These are phyloP conservation scores for Drosophila kambysellisi DNA, from an alignment of 2,888 invertebrate genomes.

Conservation along the genomic window DNA sequence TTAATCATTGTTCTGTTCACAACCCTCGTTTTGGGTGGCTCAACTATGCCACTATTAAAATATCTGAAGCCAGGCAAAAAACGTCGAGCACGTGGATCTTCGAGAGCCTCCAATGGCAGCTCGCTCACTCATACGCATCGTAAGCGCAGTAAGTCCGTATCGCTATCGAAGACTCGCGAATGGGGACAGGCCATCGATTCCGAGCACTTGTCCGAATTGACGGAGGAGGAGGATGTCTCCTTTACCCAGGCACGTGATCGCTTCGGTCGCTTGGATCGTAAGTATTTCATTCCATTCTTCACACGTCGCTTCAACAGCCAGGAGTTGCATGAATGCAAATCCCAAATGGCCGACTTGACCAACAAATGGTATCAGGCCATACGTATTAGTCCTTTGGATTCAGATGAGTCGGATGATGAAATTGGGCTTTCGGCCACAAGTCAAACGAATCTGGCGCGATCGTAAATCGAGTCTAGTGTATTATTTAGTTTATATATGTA, in stretches of 20 bases:
- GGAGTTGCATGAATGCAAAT: slow-evolving; percentile 98
- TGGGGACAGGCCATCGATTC: slow-evolving; percentile 98
- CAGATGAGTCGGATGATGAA: slow-evolving; percentile 90
- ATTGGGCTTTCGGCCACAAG: slow-evolving; percentile 81
- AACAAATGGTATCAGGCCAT: slow-evolving; percentile 99
- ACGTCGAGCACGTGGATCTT: slow-evolving; percentile 72
- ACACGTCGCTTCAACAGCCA: slow-evolving; percentile 97
- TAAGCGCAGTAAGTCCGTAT: slow-evolving; percentile 92
- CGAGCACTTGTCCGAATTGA: slow-evolving; percentile 95
- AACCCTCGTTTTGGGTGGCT: slow-evolving; percentile 97
- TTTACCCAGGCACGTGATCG: slow-evolving; percentile 93
- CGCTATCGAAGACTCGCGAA: slow-evolving; percentile 98
- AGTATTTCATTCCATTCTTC: slow-evolving; percentile 98
- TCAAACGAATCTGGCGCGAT: slow-evolving; percentile 71
- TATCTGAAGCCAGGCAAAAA: slow-evolving; percentile 89
- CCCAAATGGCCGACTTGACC: slow-evolving; percentile 97
- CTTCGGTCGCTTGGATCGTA: slow-evolving; percentile 95
- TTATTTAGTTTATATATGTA: background rate
- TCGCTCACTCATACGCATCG: slow-evolving; percentile 84
- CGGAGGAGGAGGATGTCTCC: slow-evolving; percentile 95
- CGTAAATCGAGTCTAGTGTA: slow-evolving; percentile 41
- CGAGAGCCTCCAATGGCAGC: slow-evolving; percentile 80
- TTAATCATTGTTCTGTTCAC: slow-evolving; percentile 99
- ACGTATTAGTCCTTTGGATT: slow-evolving; percentile 93
- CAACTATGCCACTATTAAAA: slow-evolving; percentile 98